These are phyloP conservation scores for Agraylea sexmaculata DNA, from an alignment of 1,140 invertebrate species.

Conservation along the genomic window DNA sequence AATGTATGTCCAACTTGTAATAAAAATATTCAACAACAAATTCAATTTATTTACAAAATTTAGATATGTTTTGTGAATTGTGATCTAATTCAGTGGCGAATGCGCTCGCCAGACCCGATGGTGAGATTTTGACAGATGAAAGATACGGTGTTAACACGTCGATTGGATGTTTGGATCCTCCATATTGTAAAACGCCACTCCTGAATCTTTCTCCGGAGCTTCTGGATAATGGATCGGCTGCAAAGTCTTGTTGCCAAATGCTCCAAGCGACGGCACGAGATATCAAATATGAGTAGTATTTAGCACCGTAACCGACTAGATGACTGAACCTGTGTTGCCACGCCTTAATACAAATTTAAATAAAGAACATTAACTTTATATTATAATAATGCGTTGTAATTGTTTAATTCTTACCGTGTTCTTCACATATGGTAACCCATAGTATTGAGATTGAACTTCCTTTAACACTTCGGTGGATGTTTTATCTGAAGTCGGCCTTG, in stretches of 20 bases:
- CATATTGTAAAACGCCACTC: constrained; percentile 66
- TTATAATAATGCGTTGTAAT: not conserved
- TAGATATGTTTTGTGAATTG: constrained; percentile 32
- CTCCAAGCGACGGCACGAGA: constrained; percentile 85
- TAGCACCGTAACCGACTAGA: constrained; percentile 93
- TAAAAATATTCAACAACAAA: too few species aligned
- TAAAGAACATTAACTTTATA: constrained; percentile 4
- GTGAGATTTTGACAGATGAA: constrained; percentile 28
- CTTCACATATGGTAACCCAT: constrained; percentile 73
- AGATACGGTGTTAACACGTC: constrained; percentile 31
- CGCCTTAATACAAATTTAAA: constrained; percentile 44
- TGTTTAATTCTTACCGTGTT: constrained; percentile 54
- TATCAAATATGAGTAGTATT: constrained; percentile 96
- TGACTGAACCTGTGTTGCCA: constrained; percentile 96
- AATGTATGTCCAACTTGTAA: too few species aligned
- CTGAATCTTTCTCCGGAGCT: constrained; percentile 66
- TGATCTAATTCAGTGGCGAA: constrained; percentile 35
- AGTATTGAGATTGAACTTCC: constrained; percentile 72
- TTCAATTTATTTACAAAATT: constrained; percentile 19
- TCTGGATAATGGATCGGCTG: constrained; percentile 68
- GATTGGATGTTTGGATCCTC: constrained; percentile 67
- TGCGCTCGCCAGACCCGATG: constrained; percentile 30
- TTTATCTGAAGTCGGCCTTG: constrained; percentile 34
- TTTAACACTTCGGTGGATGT: constrained; percentile 66
- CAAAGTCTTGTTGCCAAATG: constrained; percentile 88